A percentile compares a stretch with the other conserved stretches of the same genome.
phyloP scores from a whole-genome alignment of 2,113 vertebrate species.

The Rhipidura dahli region DNA sequence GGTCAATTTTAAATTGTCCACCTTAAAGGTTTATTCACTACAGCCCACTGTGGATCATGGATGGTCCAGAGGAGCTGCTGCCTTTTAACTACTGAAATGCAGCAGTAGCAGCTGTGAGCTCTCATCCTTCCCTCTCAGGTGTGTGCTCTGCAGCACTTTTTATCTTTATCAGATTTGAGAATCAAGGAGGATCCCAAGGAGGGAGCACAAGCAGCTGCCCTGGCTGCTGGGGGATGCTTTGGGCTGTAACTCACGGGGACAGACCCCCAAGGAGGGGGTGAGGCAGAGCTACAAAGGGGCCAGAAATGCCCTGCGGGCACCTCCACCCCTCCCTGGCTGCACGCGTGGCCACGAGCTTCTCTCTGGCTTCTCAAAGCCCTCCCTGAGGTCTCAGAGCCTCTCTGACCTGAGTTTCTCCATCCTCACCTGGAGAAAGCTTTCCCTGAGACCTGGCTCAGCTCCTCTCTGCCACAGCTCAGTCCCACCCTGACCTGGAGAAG shows the following conservation, averaged over 20 bases:
- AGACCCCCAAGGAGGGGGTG: background rate
- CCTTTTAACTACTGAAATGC: background rate
- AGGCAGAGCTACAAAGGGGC: rapidly evolving
- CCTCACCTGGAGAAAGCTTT: background rate
- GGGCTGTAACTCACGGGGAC: background rate
- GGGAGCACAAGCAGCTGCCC: background rate
- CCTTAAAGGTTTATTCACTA: rapidly evolving
- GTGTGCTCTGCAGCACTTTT: background rate
- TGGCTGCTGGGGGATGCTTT: background rate
- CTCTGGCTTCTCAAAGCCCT: background rate
- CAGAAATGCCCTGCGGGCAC: background rate
- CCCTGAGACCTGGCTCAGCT: background rate
- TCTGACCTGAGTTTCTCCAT: background rate
- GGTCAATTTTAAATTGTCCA: background rate
- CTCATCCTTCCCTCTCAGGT: background rate
- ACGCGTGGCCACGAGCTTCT: rapidly evolving
- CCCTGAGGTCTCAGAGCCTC: background rate
- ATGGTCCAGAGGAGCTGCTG: background rate
- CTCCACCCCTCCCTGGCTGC: background rate
- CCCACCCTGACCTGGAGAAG: rapidly evolving
- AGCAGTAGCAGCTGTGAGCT: background rate
- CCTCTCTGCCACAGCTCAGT: background rate
- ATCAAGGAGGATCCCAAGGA: background rate
- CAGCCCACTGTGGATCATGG: background rate
- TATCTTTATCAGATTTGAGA: background rate